A percentile compares a stretch with the other conserved stretches of the same genome.
Conservation (phyloP, 2,888 invertebrate genomes). For the Laothoe populi region DNA sequence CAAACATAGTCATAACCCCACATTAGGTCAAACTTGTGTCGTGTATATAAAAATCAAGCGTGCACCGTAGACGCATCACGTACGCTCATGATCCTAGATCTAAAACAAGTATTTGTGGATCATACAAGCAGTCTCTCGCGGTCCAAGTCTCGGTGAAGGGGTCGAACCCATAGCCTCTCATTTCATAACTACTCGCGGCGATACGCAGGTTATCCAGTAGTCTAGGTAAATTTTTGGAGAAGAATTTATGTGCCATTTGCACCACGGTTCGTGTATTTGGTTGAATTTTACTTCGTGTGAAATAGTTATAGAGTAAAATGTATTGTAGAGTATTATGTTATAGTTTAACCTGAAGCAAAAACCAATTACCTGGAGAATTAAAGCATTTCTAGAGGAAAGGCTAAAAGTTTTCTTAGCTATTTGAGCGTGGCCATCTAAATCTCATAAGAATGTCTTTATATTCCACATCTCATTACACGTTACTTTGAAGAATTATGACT, state of each 20-base stretch:
- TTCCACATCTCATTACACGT: constrained; percentile 84
- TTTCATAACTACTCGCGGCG: too few species aligned
- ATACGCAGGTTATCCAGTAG: constrained; percentile 56
- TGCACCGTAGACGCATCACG: too few species aligned
- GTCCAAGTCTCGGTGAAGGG: too few species aligned
- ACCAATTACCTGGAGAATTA: too few species aligned
- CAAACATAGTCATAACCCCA: too few species aligned
- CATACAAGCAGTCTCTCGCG: too few species aligned
- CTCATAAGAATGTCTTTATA: constrained; percentile 80
- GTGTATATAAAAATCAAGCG: too few species aligned
- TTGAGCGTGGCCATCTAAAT: constrained; percentile 60
- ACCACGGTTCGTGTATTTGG: constrained; percentile 60
- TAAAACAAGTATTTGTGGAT: too few species aligned
- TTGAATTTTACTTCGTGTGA: constrained; percentile 53
- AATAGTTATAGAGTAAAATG: constrained; percentile 35
- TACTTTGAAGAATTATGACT: constrained; percentile 85
- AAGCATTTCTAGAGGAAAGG: constrained; percentile 13
- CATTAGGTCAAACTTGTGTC: too few species aligned
- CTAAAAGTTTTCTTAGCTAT: constrained; percentile 31
- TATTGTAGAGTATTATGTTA: constrained; percentile 39
- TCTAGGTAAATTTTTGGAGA: constrained; percentile 67
- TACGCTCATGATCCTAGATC: too few species aligned
- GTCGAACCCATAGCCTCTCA: too few species aligned
- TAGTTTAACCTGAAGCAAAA: not conserved
- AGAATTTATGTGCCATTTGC: constrained; percentile 67